Conservation (phyloP, 2,797 vertebrate species). For the Premnoplex brunnescens region DNA sequence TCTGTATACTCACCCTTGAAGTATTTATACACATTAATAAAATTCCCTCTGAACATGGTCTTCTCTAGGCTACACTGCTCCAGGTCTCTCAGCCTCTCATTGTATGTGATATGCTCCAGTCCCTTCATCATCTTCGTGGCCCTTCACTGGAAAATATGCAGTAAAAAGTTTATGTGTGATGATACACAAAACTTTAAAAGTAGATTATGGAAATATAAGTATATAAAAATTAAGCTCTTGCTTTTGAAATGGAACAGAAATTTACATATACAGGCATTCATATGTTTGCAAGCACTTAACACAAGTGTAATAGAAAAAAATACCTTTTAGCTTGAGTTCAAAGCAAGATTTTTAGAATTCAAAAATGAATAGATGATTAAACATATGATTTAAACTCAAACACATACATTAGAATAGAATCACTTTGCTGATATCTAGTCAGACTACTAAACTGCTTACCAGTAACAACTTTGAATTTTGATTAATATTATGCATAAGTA, state of each 20-base stretch:
- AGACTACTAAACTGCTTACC: background rate
- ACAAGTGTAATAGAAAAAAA: background rate
- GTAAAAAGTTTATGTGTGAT: background rate
- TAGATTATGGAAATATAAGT: background rate
- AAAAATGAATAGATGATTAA: background rate
- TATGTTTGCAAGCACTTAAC: background rate
- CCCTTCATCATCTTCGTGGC: background rate
- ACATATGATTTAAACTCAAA: background rate
- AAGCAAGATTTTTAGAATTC: background rate
- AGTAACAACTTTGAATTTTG: background rate
- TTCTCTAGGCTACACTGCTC: background rate
- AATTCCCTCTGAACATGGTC: background rate
- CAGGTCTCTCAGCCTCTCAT: background rate
- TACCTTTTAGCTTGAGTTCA: background rate
- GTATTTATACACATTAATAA: background rate
- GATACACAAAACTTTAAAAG: background rate
- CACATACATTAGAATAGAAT: background rate
- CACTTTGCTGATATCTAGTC: background rate
- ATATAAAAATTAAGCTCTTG: background rate
- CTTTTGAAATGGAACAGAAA: background rate
- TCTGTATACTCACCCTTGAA: background rate
- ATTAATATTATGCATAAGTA: background rate
- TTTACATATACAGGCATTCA: background rate
- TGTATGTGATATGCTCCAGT: background rate
- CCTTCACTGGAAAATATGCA: background rate